These are phyloP conservation scores for Cephus nigrinus DNA, from an alignment of 2,888 invertebrate genomes.

Conservation along the genomic window DNA sequence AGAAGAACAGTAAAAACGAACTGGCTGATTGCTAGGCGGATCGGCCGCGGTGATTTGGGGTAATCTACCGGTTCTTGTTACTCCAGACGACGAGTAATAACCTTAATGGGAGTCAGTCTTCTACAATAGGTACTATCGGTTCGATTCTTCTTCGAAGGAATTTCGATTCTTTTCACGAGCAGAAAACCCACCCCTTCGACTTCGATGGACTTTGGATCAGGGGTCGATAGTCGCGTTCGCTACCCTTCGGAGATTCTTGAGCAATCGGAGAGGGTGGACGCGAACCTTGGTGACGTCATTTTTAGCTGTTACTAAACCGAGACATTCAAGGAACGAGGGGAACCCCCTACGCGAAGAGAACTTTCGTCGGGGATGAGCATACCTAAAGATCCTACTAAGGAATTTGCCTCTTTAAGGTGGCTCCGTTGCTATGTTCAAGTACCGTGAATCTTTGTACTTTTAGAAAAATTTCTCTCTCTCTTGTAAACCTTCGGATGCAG, in stretches of 20 bases:
- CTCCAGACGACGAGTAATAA: conserved; percentile 60
- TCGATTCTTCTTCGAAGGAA: conserved; percentile 25
- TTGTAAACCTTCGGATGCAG: neutral
- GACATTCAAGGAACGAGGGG: neutral
- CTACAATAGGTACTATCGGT: conserved; percentile 34
- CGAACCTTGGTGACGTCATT: neutral
- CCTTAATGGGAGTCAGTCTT: conserved; percentile 57
- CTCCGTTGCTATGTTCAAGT: neutral
- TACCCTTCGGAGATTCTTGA: neutral
- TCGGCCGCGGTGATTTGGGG: conserved; percentile 59
- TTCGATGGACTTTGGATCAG: neutral
- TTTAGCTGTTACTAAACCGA: neutral
- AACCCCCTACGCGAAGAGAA: conserved; percentile 30
- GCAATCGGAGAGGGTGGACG: neutral
- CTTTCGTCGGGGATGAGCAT: conserved; percentile 8
- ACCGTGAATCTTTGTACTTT: neutral
- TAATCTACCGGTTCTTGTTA: conserved; percentile 62
- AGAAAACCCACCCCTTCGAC: neutral
- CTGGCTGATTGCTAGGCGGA: conserved; percentile 60
- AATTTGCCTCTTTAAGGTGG: neutral
- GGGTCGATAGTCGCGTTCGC: neutral
- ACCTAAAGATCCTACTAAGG: neutral
- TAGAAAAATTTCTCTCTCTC: neutral
- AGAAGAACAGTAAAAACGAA: conserved; percentile 33
- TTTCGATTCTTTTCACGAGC: neutral